Evolutionary conservation across 2,113 vertebrate genomes (phyloP), one percentile per base, ranked within the genome.

Genomic region (Hemichromis elongatus): DNA sequence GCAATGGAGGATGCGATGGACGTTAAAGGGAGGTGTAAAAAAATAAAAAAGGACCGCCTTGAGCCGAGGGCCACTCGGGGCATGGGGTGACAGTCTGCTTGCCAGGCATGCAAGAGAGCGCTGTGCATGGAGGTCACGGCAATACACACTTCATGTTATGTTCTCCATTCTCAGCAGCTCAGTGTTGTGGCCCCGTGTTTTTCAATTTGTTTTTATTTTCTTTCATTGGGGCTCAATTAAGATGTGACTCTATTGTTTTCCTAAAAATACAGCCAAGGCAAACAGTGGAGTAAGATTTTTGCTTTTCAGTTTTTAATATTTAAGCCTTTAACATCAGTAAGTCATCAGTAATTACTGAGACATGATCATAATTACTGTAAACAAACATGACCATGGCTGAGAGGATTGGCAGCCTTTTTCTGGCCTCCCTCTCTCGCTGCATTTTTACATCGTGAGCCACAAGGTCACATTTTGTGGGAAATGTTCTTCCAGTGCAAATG

Each of bases 111-210:
- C 80, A 12, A 13, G 70, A 18, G 73, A 47, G 50, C 40, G 57
- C 85, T n/a, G 78, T 89, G 91, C 86, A 40, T 66, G 40, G 75
- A 93, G 92, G 91, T 94, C 91, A 88, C 56, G 82, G 82, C 12
- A 53, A 79, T 77, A 80, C 88, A 88, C 55, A 87, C 85, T 79
- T 11, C 68, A 75, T 81, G 84, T 83, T 86, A 73, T 90, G 90
- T 82, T 53, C 81, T 75, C n/a, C 37, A 19, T 88, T 7, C 54
- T 55, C 75, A 2, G 73, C 82, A 30, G 61, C 80, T 68, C 79
- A 3, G 37, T 11, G 19, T 24, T 14, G 42, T 7, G 4, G 45
- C 35, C 77, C 79, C 77, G 13, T 56, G 57, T 63, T 63, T 63
- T 12, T 61, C 1, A 10, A 28, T 33, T 59, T 59, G 57, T 6